Base-by-base conservation (phyloP, 2,797 vertebrate genomes). In the Pristis pectinata region DNA sequence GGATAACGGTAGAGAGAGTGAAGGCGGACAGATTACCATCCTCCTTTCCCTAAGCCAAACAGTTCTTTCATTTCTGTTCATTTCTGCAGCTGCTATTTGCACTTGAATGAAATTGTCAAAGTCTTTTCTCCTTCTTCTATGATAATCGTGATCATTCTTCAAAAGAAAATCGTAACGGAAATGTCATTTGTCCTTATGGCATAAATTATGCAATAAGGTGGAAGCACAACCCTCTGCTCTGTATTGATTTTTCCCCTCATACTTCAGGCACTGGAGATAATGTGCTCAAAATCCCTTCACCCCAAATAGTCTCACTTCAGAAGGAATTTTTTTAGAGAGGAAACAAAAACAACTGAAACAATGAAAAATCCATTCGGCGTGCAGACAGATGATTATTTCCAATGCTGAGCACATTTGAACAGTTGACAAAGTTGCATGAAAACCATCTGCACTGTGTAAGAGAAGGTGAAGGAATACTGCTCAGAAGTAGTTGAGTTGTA, bases 1-100 rank as follows among this genome's bases (percentile, higher is more conserved):
- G 96, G 95, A 95, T 0, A 37, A 95, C 30, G 95, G 96, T 96
- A 95, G 83, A 70, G n/a, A 92, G 92, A 30, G 44, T 13, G 92
- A 49, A 44, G 41, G 15, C 44, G 64, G 37, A 64, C 19, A 74
- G 41, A 93, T 93, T 74, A 72, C 24, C 41, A 74, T 49, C 70
- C 27, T 93, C n/a, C 44, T 74, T 93, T 93, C 37, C 44, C 27
- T 74, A 49, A 72, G 67, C 92, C 92, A 93, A 74, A 44, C 41
- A 34, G 49, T 93, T 72, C 67, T 74, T 72, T 72, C 67, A 30
- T 74, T 44, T 49, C 49, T 83, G 80, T 44, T 83, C 80, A 83
- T 27, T 72, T 53, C 64, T 49, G 4, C 41, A 72, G 64, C 67
- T 93, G 41, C 67, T 10, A 72, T 34, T 74, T 72, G 24, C 64